These are phyloP conservation scores for Tanypteryx hageni DNA, from an alignment of 2,888 invertebrate species.

Conservation along the genomic window DNA sequence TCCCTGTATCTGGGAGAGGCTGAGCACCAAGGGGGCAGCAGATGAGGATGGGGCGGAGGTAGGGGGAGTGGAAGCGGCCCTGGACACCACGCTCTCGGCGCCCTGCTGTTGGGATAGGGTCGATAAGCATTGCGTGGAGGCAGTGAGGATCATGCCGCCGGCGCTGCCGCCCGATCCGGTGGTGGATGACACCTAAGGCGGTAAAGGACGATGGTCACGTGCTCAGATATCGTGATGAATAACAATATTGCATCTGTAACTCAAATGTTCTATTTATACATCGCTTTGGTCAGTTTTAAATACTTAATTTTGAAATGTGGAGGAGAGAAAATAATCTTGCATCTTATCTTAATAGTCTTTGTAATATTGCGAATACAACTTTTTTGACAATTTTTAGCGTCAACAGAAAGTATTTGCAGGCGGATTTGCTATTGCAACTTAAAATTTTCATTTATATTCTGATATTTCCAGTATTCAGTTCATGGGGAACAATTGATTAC, in stretches of 20 bases:
- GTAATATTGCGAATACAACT: too few species aligned
- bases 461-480: too few species aligned
- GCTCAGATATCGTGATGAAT: background rate
- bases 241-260: background rate
- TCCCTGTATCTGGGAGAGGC: conserved; percentile 90
- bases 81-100: conserved; percentile 72
- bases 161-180: conserved; percentile 84
- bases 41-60: conserved; percentile 66
- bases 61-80: conserved; percentile 65
- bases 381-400: too few species aligned
- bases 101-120: conserved; percentile 76
- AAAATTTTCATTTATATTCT: too few species aligned
- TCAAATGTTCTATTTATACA: too few species aligned
- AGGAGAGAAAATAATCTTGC: too few species aligned
- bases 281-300: too few species aligned
- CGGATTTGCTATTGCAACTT: too few species aligned
- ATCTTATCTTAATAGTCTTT: too few species aligned
- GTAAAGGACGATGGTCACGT: conserved; percentile 44
- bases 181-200: conserved; percentile 83
- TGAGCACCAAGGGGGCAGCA: conserved; percentile 83
- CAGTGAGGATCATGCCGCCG: conserved; percentile 79
- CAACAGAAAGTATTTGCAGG: too few species aligned
- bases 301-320: too few species aligned
- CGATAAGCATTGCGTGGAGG: conserved; percentile 77
- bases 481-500: too few species aligned